Percentiles rank a stretch among this genome's conserved stretches.
Evolutionary conservation across 2,797 vertebrate species (phyloP).

Genomic region (Hyperoplus immaculatus): DNA sequence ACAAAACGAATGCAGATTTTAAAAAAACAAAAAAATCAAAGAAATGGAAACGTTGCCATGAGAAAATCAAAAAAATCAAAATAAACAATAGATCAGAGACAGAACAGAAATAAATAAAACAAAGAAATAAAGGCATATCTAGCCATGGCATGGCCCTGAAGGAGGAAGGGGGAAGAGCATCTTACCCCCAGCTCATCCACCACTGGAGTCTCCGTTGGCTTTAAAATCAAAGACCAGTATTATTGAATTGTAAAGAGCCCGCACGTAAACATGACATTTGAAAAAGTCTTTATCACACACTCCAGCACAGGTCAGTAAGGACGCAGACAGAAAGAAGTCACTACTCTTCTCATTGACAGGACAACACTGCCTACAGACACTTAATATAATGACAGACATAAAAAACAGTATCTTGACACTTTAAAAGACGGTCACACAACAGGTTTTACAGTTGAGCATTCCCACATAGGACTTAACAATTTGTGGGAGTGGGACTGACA

Average conservation of each 20-base stretch:
- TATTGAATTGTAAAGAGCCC: constrained; percentile 84
- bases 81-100: constrained; percentile 57
- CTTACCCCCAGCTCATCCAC: constrained; percentile 99
- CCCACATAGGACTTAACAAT: constrained; percentile 49
- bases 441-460: constrained; percentile 63
- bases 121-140: constrained; percentile 75
- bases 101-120: constrained; percentile 46
- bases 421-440: constrained; percentile 64
- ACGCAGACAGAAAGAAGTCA: constrained; percentile 74
- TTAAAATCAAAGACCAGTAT: constrained; percentile 97
- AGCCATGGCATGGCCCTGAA: constrained; percentile 78
- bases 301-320: constrained; percentile 56
- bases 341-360: constrained; percentile 60
- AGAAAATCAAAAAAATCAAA: constrained; percentile 49
- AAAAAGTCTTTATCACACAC: constrained; percentile 54
- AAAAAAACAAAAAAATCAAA: constrained; percentile 26
- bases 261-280: constrained; percentile 54
- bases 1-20: constrained; percentile 41
- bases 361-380: constrained; percentile 58
- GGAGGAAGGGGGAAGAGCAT: constrained; percentile 78
- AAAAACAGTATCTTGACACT: constrained; percentile 51
- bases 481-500: constrained; percentile 65
- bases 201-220: constrained; percentile 99
- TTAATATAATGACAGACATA: constrained; percentile 53
- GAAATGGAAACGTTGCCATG: constrained; percentile 63